Percentiles rank a stretch among this genome's conserved stretches.
Evolutionary conservation across 2,113 vertebrate genomes (phyloP).

Genomic region (Trochalopteron elliotii): DNA sequence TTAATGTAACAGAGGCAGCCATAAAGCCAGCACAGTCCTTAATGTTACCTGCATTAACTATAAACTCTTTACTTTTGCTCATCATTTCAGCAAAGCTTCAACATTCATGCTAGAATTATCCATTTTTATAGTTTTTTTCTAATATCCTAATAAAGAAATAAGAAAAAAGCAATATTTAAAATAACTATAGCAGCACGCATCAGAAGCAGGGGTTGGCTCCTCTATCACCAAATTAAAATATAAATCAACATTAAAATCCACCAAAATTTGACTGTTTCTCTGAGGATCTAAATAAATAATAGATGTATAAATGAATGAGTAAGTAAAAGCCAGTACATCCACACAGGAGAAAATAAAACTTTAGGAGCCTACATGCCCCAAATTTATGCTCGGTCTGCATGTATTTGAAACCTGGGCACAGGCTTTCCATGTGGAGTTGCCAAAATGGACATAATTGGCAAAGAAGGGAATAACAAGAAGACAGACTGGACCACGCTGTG

Average conservation of each 20-base stretch:
- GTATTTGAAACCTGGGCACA: neutral
- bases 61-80: neutral
- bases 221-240: neutral
- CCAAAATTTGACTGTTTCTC: neutral
- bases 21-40: neutral
- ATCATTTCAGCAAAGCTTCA: neutral
- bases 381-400: neutral
- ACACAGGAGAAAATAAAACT: neutral
- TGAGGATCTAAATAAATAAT: neutral
- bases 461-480: neutral
- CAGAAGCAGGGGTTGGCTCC: neutral
- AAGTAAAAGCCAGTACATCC: neutral
- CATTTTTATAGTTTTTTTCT: neutral
- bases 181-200: neutral
- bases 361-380: neutral
- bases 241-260: neutral
- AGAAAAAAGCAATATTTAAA: neutral
- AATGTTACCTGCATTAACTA: neutral
- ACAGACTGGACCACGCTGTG: accelerated
- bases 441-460: neutral
- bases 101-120: neutral
- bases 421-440: neutral
- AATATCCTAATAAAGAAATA: neutral
- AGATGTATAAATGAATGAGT: neutral
- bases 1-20: neutral